These are phyloP conservation scores for Ciconia maguari DNA, from an alignment of 2,113 vertebrate genomes.

Conservation along the genomic window DNA sequence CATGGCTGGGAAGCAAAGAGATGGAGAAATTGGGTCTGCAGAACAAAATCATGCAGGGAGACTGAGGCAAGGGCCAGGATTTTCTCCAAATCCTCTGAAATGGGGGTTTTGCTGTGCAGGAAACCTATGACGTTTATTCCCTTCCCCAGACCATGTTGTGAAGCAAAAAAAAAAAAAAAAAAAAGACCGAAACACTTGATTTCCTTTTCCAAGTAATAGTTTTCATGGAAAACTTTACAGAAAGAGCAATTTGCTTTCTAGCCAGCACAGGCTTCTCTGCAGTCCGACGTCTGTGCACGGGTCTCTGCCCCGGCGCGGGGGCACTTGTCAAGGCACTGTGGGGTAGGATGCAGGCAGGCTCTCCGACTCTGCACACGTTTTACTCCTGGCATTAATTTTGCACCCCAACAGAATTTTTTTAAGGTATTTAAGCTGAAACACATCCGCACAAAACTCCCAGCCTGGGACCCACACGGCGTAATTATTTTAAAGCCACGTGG, in stretches of 20 bases:
- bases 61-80: background rate
- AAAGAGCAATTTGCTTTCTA: background rate
- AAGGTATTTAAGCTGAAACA: background rate
- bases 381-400: background rate
- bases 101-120: fast-evolving
- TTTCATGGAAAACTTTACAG: background rate
- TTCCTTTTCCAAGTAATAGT: background rate
- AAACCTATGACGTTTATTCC: background rate
- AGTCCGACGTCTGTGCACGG: fast-evolving
- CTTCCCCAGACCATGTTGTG: background rate
- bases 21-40: background rate
- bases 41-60: background rate
- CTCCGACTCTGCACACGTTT: background rate
- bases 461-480: background rate
- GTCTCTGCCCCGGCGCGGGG: background rate
- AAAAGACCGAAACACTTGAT: fast-evolving
- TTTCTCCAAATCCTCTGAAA: background rate
- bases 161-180: background rate
- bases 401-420: background rate
- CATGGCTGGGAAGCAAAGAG: background rate
- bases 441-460: background rate
- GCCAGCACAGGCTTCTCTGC: background rate
- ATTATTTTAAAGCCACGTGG: background rate
- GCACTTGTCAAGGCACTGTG: fast-evolving
- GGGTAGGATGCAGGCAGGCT: background rate